Evolutionary conservation across 2,888 invertebrate species (phyloP).

Genomic region (Lydus trimaculatus): DNA sequence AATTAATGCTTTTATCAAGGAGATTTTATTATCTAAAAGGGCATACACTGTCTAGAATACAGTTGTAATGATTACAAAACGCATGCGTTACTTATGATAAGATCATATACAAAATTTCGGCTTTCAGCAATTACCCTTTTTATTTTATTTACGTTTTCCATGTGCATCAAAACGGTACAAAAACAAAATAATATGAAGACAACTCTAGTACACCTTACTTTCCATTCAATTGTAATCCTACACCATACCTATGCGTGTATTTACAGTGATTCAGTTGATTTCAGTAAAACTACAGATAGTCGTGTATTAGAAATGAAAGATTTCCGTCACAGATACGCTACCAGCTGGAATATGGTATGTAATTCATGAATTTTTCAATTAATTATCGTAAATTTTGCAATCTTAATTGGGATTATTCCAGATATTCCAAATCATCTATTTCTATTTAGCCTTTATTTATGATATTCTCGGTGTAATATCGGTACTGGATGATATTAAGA

Average conservation of each 20-base stretch:
- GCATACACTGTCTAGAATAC: too few relatives aligned
- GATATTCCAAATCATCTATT: not conserved
- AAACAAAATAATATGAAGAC: not conserved
- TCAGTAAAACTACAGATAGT: not conserved
- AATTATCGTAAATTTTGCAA: not conserved
- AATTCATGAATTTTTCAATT: too few relatives aligned
- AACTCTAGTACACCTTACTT: not conserved
- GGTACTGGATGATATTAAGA: not conserved
- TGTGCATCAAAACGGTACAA: too few relatives aligned
- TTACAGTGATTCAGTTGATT: not conserved
- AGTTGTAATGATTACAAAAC: not conserved
- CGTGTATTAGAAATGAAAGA: not conserved
- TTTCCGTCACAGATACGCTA: not conserved
- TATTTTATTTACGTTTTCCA: too few relatives aligned
- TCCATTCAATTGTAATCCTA: not conserved
- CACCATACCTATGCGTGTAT: not conserved
- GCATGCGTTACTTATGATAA: not conserved
- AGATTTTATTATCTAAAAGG: too few relatives aligned
- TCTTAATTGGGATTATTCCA: not conserved
- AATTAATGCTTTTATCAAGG: too few relatives aligned
- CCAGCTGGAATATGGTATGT: slow-evolving; percentile 2
- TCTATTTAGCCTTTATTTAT: not conserved
- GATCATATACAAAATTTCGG: not conserved
- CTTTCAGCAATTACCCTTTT: not conserved
- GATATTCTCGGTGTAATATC: not conserved